Evolutionary conservation across 2,113 vertebrate genomes (phyloP).

Genomic region (Scopus umbretta): DNA sequence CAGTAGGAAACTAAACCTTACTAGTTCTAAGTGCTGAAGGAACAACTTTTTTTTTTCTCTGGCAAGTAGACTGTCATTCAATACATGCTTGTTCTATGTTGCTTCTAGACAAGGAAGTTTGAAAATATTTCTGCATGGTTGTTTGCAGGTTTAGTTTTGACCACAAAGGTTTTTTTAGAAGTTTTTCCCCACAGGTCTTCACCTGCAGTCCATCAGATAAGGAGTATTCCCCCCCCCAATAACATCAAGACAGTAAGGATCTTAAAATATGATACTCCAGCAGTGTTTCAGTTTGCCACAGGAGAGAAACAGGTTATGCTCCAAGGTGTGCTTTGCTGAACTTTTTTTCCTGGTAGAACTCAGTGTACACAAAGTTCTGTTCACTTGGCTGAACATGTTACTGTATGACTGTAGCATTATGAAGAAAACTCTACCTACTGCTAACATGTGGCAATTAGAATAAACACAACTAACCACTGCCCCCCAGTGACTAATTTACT

Average conservation of each 20-base stretch:
- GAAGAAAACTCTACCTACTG: background rate
- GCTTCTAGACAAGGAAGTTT: background rate
- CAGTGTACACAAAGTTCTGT: background rate
- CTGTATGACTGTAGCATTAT: background rate
- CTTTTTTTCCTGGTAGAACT: too few species aligned
- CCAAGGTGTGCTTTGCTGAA: background rate
- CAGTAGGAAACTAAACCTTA: background rate
- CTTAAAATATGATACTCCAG: background rate
- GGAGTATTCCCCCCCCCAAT: background rate
- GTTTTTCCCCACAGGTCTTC: background rate
- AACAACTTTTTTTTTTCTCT: background rate
- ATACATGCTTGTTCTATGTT: background rate
- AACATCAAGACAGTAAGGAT: background rate
- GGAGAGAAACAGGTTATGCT: background rate
- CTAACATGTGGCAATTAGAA: background rate
- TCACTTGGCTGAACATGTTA: background rate
- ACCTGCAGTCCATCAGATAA: background rate
- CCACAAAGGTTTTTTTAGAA: background rate
- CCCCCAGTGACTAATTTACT: background rate
- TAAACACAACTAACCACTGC: conserved; percentile 5
- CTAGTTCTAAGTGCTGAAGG: background rate
- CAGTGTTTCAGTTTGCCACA: background rate
- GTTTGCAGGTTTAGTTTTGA: background rate
- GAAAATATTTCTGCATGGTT: background rate
- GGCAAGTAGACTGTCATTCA: background rate